Evolutionary conservation across 2,113 vertebrate species (phyloP).

Genomic region (Notarius lentiginosus): DNA sequence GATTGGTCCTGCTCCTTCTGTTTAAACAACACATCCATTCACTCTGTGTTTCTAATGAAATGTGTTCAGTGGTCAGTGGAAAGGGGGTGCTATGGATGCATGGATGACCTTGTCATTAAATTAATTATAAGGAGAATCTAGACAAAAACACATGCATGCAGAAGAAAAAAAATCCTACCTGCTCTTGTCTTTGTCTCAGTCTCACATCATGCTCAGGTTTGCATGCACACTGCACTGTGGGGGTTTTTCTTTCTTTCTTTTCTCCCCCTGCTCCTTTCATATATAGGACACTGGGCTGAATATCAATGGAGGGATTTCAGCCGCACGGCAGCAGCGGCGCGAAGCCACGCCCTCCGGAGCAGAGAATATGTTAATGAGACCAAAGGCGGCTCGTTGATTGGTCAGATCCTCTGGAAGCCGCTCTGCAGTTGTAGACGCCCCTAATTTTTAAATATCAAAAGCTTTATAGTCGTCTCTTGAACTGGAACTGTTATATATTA

Average conservation of each 20-base stretch:
- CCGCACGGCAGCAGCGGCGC: conserved; percentile 3
- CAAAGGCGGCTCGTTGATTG: conserved; percentile 10
- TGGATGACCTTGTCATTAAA: conserved; percentile 27
- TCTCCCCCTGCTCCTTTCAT: background rate
- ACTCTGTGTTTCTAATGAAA: background rate
- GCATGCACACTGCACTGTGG: conserved; percentile 27
- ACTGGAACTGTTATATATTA: background rate
- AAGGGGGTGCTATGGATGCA: background rate
- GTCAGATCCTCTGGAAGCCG: background rate
- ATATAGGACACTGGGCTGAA: conserved; percentile 28
- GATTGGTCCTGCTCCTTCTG: background rate
- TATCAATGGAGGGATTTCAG: conserved; percentile 32
- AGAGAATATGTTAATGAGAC: conserved; percentile 6
- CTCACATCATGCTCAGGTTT: conserved; percentile 19
- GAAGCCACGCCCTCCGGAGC: conserved; percentile 9
- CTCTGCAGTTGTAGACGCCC: background rate
- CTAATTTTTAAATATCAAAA: conserved; percentile 1
- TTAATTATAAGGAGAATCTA: background rate
- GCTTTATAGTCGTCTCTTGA: background rate
- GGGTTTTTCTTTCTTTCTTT: background rate
- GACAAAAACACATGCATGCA: background rate
- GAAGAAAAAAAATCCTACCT: conserved; percentile 11
- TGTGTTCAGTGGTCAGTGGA: background rate
- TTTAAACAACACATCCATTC: background rate
- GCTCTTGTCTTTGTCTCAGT: background rate